Percentiles rank a stretch among this genome's conserved stretches.
These are phyloP conservation scores for Engraulis encrasicolus DNA, from an alignment of 2,113 vertebrate species.

Conservation along the genomic window DNA sequence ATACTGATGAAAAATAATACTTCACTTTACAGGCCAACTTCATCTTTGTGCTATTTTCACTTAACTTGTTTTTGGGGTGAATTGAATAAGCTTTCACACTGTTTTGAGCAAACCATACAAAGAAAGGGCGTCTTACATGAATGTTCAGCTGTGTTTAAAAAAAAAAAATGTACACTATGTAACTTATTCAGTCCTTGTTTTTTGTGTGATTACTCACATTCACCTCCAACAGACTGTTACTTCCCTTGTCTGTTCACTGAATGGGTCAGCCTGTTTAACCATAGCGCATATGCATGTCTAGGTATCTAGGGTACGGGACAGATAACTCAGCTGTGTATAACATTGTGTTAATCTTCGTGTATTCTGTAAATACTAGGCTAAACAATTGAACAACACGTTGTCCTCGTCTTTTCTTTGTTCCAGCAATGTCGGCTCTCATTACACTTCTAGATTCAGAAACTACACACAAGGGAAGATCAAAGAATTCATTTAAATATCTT, in stretches of 20 bases:
- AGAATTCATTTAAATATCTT: not conserved
- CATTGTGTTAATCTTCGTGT: constrained; percentile 49
- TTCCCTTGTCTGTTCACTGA: constrained; percentile 39
- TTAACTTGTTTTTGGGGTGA: not conserved
- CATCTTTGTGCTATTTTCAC: not conserved
- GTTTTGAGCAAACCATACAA: not conserved
- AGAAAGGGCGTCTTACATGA: not conserved
- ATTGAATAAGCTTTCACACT: not conserved
- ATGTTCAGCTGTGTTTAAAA: not conserved
- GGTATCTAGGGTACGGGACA: constrained; percentile 55
- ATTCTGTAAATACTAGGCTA: constrained; percentile 59
- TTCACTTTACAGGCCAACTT: too few relatives aligned
- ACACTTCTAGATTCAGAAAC: not conserved
- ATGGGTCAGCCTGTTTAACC: constrained; percentile 17
- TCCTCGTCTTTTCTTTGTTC: constrained; percentile 36
- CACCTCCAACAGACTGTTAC: constrained; percentile 51
- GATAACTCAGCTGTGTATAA: constrained; percentile 55
- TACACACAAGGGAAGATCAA: not conserved
- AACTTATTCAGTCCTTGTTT: constrained; percentile 9
- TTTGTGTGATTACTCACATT: constrained; percentile 28
- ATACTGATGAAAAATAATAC: too few relatives aligned
- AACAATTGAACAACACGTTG: constrained; percentile 45
- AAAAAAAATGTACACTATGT: too few relatives aligned
- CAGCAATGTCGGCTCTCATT: not conserved
- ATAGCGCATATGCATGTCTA: constrained; percentile 56